Base-by-base conservation (phyloP, 2,113 vertebrate species). In the Microcebus lehilahytsara region DNA sequence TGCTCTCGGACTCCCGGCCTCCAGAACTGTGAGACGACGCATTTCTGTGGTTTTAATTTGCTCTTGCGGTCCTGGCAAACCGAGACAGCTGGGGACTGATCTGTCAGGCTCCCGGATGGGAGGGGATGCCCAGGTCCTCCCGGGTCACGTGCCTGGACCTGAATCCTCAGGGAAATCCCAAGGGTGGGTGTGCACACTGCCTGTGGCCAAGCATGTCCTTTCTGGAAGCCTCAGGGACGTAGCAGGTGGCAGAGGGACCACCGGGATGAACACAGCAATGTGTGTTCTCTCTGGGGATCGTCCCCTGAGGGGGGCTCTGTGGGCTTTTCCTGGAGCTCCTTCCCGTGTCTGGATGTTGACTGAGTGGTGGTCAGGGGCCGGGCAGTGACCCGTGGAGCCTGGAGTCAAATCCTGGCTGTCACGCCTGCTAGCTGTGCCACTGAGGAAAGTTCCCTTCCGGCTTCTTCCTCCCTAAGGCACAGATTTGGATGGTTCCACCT, bases 391-490 rank as follows among this genome's bases (percentile, higher is more conserved):
- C 74, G 58, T 0, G 1, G 22, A 67, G 77, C 30, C 42, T 6
- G 13, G 27, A 9, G 23, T 80, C 69, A 16, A 30, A 60, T 42
- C 74, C 20, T 42, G 69, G 51, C 22, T 32, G 23, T 58, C 9
- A 20, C 12, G 23, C 66, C 56, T 37, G 1, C 30, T 22, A 0
- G 0, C 32, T 6, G 3, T 9, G 0, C 5, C 60, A 14, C 16
- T 51, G 85, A 49, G n/a, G 16, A 40, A 85, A 40, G 34, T 16
- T 46, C 22, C 11, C 87, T 46, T 77, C 75, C 23, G 13, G 16
- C 23, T 32, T 88, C 20, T 42, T 51, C 58, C 66, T 75, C 37
- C 8, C 0, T 58, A 42, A n/a, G 46, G 25, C 22, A 10, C 49
- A 10, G 27, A 30, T 37, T 37, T n/a, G 16, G 42, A 46, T 3